Evolutionary conservation across 2,888 invertebrate genomes (phyloP).

Genomic region (Cheilosia vernalis): DNA sequence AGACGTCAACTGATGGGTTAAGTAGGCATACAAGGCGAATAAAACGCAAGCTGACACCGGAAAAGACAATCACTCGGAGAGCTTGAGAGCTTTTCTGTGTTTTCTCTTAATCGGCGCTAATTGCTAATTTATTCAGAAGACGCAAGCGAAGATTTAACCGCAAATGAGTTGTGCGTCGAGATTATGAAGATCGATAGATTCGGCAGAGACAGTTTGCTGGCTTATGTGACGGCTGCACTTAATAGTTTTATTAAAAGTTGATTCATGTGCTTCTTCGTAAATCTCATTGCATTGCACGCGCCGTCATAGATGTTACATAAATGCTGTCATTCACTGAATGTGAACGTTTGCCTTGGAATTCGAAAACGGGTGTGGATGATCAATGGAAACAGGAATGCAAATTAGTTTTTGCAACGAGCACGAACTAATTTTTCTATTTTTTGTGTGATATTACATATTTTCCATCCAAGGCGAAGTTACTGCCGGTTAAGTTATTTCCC

Average conservation of each 20-base stretch:
- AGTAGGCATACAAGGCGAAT: slow-evolving; percentile 4
- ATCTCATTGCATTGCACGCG: no score
- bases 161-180: slow-evolving; percentile 7
- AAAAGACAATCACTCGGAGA: slow-evolving; percentile 43
- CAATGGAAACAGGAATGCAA: no score
- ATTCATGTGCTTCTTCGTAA: no score
- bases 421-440: no score
- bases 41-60: slow-evolving; percentile 1
- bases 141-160: slow-evolving; percentile 10
- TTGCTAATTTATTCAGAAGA: slow-evolving; percentile 44
- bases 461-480: no score
- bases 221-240: slow-evolving; percentile 39
- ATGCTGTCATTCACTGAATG: no score
- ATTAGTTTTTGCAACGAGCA: no score
- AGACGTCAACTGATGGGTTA: slow-evolving; percentile 29
- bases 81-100: slow-evolving; percentile 54
- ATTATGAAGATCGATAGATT: not conserved
- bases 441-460: no score
- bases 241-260: not conserved
- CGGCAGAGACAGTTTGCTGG: not conserved
- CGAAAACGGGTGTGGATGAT: no score
- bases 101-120: slow-evolving; percentile 51
- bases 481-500: no score
- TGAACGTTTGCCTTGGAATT: no score
- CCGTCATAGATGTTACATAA: no score